Conservation (phyloP, 2,113 vertebrate species). For the Notarius quadriscutis region DNA sequence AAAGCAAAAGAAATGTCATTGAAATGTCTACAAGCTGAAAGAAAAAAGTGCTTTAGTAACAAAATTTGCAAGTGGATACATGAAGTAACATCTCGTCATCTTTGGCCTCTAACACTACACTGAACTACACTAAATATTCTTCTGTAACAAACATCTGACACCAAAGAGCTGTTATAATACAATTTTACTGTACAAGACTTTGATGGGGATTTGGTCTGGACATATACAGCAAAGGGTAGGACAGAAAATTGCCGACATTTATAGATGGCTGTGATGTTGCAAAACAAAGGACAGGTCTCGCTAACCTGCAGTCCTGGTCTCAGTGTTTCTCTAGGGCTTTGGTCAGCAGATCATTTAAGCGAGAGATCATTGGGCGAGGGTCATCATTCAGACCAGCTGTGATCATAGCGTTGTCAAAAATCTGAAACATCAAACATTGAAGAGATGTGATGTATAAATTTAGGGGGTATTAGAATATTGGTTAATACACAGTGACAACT, state of each 20-base stretch:
- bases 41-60: not conserved
- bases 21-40: not conserved
- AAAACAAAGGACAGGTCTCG: not conserved
- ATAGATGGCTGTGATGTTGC: not conserved
- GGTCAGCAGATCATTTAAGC: slow-evolving; percentile 86
- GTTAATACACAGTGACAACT: not conserved
- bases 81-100: too few species aligned
- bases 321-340: slow-evolving; percentile 86
- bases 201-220: not conserved
- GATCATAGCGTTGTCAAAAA: slow-evolving; percentile 98
- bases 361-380: slow-evolving; percentile 88
- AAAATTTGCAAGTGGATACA: too few species aligned
- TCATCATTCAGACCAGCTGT: slow-evolving; percentile 91
- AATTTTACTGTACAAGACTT: not conserved
- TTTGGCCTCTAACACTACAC: not conserved
- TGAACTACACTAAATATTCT: too few species aligned
- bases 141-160: not conserved
- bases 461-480: not conserved
- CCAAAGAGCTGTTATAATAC: too few species aligned
- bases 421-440: slow-evolving; percentile 68
- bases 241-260: not conserved
- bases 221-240: not conserved
- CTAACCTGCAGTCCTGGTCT: slow-evolving; percentile 47
- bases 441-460: not conserved
- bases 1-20: not conserved